Conservation (phyloP, 2,888 invertebrate genomes). For the Sericinus montela region DNA sequence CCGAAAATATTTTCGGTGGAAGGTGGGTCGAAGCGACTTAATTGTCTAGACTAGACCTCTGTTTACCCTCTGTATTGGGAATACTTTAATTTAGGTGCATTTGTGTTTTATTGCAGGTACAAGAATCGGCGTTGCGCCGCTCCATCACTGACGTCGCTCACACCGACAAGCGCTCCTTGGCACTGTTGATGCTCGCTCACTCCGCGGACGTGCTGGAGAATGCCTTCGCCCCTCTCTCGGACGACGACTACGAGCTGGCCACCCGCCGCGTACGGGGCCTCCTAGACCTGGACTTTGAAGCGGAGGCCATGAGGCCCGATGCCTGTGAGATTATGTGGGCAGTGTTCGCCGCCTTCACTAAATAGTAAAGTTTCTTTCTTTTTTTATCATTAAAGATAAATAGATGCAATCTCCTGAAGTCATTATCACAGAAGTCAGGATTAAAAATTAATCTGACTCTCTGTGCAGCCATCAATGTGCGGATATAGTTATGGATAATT, state of each 20-base stretch:
- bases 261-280: constrained; percentile 98
- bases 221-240: constrained; percentile 97
- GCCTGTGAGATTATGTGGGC: constrained; percentile 98
- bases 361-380: constrained; percentile 82
- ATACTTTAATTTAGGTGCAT: too few relatives aligned
- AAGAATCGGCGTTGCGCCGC: constrained; percentile 96
- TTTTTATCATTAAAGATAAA: constrained; percentile 26
- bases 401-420: constrained; percentile 4
- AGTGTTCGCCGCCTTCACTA: constrained; percentile 98
- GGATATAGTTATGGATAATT: background rate
- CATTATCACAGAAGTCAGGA: constrained; percentile 1
- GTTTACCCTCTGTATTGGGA: too few relatives aligned
- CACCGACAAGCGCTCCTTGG: constrained; percentile 96
- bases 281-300: constrained; percentile 97
- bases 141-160: constrained; percentile 99
- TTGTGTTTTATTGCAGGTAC: constrained; percentile 85
- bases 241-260: constrained; percentile 98
- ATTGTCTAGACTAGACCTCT: too few relatives aligned
- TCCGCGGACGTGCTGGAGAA: constrained; percentile 99
- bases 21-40: too few relatives aligned
- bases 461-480: constrained; percentile 6
- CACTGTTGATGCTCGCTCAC: constrained; percentile 96
- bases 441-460: background rate
- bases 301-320: constrained; percentile 94
- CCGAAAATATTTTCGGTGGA: too few relatives aligned